Conservation (phyloP, 2,888 invertebrate genomes). For the Cantharis rufa region DNA sequence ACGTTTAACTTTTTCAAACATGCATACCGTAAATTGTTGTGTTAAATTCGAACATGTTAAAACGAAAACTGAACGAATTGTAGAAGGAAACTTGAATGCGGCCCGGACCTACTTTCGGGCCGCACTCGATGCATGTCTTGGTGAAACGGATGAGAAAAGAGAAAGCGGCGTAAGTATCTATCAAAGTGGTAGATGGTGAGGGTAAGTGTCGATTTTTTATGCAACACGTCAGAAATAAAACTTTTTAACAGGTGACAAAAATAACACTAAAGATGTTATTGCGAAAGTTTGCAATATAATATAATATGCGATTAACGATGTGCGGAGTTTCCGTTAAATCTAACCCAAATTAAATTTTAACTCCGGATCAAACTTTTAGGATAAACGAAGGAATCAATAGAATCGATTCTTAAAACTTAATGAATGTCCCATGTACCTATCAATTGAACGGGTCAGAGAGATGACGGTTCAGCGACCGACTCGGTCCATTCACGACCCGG, state of each 20-base stretch:
- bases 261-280: neutral
- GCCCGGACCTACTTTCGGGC: slow-evolving; percentile 39
- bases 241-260: no score
- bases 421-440: neutral
- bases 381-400: neutral
- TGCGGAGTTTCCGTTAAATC: neutral
- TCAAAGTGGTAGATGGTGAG: slow-evolving; percentile 11
- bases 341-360: neutral
- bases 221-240: neutral
- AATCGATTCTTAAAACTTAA: neutral
- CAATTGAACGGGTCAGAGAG: slow-evolving; percentile 33
- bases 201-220: neutral
- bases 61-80: slow-evolving; percentile 7
- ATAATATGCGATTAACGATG: neutral
- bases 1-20: neutral
- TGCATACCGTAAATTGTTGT: neutral
- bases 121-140: slow-evolving; percentile 17
- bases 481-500: slow-evolving; percentile 36
- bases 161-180: slow-evolving; percentile 34
- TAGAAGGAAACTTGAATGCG: slow-evolving; percentile 12
- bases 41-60: neutral
- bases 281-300: neutral
- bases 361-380: neutral
- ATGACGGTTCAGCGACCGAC: slow-evolving; percentile 42
- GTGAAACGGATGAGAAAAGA: slow-evolving; percentile 35